Evolutionary conservation across 2,113 vertebrate species (phyloP).

Genomic region (Pseudorasbora parva): DNA sequence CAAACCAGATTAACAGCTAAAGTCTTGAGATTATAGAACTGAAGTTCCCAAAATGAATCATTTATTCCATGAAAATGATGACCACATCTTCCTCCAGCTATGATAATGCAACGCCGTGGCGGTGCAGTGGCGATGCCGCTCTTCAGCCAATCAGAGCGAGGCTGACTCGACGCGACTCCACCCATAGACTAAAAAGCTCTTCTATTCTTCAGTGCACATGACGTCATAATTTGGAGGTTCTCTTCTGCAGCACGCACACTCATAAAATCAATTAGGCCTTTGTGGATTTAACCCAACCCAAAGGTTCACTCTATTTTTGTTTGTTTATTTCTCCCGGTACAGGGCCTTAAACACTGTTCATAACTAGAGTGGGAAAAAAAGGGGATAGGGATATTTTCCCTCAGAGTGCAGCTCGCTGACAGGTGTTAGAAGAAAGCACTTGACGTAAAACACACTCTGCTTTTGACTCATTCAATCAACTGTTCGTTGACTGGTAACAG

Average conservation of each 20-base stretch:
- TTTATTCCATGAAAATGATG: slow-evolving; percentile 73
- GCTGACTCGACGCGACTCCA: slow-evolving; percentile 57
- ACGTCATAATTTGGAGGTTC: slow-evolving; percentile 66
- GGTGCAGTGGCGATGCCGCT: slow-evolving; percentile 68
- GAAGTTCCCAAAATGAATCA: slow-evolving; percentile 53
- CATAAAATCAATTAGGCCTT: slow-evolving; percentile 78
- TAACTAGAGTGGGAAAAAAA: slow-evolving; percentile 58
- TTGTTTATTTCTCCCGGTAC: slow-evolving; percentile 64
- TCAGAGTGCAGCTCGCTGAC: slow-evolving; percentile 3
- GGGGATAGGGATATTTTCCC: slow-evolving; percentile 33
- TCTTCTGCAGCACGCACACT: slow-evolving; percentile 72
- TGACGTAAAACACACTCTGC: neutral
- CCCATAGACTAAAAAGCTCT: slow-evolving; percentile 70
- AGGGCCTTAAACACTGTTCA: slow-evolving; percentile 54
- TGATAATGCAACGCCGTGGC: slow-evolving; percentile 62
- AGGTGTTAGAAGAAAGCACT: neutral
- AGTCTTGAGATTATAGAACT: neutral
- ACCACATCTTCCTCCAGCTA: slow-evolving; percentile 64
- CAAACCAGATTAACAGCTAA: neutral
- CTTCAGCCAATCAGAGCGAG: slow-evolving; percentile 49
- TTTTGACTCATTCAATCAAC: neutral
- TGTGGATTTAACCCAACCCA: slow-evolving; percentile 63
- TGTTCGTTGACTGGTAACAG: neutral
- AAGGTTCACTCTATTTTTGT: slow-evolving; percentile 63
- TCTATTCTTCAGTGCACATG: slow-evolving; percentile 65